Conservation (phyloP, 23 tunicate species). For the Ciona savignyi region DNA sequence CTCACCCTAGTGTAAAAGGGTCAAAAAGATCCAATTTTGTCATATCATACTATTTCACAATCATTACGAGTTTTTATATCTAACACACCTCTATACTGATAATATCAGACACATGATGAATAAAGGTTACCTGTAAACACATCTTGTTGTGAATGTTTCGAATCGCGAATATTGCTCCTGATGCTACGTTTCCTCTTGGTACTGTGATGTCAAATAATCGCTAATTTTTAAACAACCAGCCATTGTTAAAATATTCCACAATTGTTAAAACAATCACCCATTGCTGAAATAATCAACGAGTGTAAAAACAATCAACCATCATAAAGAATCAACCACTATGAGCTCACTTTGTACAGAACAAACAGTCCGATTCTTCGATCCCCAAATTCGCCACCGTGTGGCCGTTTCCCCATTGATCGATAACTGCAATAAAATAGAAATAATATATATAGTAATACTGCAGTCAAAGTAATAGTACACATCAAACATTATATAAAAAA, state of each 20-base stretch:
- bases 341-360: conserved; percentile 31
- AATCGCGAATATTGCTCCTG: conserved; percentile 48
- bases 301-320: too few relatives aligned
- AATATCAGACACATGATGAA: neutral
- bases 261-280: neutral
- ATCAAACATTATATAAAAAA: too few relatives aligned
- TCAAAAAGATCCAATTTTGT: too few relatives aligned
- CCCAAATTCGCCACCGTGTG: conserved; percentile 43
- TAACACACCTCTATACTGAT: too few relatives aligned
- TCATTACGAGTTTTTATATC: too few relatives aligned
- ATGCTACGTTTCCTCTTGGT: conserved; percentile 32
- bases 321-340: too few relatives aligned
- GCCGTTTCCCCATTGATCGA: neutral
- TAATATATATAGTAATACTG: too few relatives aligned
- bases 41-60: too few relatives aligned
- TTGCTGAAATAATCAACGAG: neutral
- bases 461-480: too few relatives aligned
- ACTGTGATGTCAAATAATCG: conserved; percentile 15
- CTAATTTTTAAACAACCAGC: neutral
- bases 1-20: too few relatives aligned
- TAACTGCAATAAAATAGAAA: neutral
- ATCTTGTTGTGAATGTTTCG: conserved; percentile 16
- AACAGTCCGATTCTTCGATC: conserved; percentile 31
- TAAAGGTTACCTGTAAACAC: conserved; percentile 38
- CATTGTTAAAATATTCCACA: neutral